Conservation (phyloP, 2,888 invertebrate species). For the Tricholauxania praeusta region DNA sequence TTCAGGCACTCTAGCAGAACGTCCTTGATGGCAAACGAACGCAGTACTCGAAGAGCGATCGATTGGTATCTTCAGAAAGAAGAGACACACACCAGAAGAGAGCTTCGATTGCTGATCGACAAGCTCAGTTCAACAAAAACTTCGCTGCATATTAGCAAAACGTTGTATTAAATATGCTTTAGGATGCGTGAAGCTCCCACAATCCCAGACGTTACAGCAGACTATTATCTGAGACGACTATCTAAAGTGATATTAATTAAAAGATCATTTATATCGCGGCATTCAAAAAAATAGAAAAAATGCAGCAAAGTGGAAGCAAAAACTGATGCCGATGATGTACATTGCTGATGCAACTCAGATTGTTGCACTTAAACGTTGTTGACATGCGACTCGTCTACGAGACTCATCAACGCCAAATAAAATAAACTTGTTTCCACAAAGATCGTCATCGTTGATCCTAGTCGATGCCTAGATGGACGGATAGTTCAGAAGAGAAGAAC, state of each 20-base stretch:
- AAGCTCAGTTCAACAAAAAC: constrained; percentile 12
- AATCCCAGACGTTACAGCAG: not conserved
- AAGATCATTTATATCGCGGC: constrained; percentile 43
- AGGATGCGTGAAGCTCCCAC: constrained; percentile 20
- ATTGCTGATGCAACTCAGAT: constrained; percentile 26
- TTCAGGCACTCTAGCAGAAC: constrained; percentile 16
- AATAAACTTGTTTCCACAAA: constrained; percentile 50
- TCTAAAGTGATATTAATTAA: constrained; percentile 47
- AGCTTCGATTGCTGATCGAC: not conserved
- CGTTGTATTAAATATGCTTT: constrained; percentile 38
- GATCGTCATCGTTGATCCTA: not conserved
- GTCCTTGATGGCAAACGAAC: constrained; percentile 38
- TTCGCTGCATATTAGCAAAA: constrained; percentile 41
- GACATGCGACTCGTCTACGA: constrained; percentile 49
- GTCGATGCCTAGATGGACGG: not conserved
- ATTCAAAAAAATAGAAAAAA: constrained; percentile 42
- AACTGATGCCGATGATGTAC: constrained; percentile 11
- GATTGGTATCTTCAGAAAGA: not conserved
- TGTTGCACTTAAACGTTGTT: constrained; percentile 43
- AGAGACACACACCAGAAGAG: not conserved
- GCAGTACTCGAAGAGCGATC: not conserved
- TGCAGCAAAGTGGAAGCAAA: constrained; percentile 24
- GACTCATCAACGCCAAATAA: constrained; percentile 61
- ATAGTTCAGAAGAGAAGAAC: not conserved
- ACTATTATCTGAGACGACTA: constrained; percentile 20